phyloP scores from a whole-genome alignment of 2,888 invertebrate genomes.

The Parascotia fuliginaria region DNA sequence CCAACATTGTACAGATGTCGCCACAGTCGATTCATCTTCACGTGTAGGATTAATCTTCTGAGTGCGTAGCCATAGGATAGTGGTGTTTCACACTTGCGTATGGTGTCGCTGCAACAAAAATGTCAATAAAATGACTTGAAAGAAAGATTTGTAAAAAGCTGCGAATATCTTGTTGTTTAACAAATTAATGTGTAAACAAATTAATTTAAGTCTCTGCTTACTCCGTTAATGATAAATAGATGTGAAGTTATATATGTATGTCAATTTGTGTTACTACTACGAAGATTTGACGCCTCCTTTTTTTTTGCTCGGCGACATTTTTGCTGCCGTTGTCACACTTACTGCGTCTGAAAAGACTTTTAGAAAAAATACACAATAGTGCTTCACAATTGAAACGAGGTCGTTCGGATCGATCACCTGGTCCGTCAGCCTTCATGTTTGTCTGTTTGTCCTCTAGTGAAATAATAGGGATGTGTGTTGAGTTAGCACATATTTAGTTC shows the following conservation, averaged over 20 bases:
- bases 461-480: constrained; percentile 6
- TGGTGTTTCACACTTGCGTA: not conserved
- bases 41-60: constrained; percentile 53
- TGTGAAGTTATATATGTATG: no score
- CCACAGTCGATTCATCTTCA: constrained; percentile 45
- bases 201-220: no score
- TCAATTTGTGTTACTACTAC: no score
- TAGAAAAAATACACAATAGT: constrained; percentile 46
- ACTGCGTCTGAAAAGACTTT: constrained; percentile 12
- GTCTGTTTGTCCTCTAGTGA: constrained; percentile 8
- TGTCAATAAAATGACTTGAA: no score
- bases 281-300: no score
- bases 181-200: no score
- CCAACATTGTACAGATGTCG: not conserved
- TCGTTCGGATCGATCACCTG: constrained; percentile 56
- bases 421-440: constrained; percentile 13
- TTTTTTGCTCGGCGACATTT: no score
- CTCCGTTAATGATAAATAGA: no score
- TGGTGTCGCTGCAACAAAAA: not conserved
- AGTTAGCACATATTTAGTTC: not conserved
- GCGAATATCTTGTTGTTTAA: no score
- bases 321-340: no score
- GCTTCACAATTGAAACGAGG: constrained; percentile 51
- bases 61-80: constrained; percentile 33
- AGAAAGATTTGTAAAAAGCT: no score